A percentile compares a stretch with the other conserved stretches of the same genome.
phyloP scores from a whole-genome alignment of 2,797 vertebrate genomes.

The Myotis pilosus region DNA sequence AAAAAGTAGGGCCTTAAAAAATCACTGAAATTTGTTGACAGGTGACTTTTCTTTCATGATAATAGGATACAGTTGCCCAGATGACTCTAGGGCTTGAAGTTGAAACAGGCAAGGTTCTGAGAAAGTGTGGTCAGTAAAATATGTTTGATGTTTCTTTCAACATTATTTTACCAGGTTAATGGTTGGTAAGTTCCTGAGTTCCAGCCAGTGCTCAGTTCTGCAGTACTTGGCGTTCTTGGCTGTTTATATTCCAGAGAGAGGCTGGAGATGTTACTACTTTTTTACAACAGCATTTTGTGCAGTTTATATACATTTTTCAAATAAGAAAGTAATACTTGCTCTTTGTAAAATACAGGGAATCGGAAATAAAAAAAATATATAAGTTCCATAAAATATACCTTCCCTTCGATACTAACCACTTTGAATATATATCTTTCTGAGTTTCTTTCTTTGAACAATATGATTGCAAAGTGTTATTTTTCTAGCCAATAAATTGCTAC shows the following conservation, averaged over 20 bases:
- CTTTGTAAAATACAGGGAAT: constrained; percentile 30
- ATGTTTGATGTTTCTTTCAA: background rate
- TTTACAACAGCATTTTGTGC: background rate
- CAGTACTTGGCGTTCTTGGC: background rate
- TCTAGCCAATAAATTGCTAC: background rate
- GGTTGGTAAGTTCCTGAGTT: background rate
- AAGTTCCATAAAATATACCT: background rate
- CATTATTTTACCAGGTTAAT: background rate
- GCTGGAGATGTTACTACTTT: background rate
- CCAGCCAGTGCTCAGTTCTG: background rate
- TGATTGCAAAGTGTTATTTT: background rate
- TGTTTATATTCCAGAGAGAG: background rate
- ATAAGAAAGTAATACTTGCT: background rate
- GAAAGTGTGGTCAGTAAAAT: background rate
- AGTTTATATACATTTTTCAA: background rate
- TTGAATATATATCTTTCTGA: background rate
- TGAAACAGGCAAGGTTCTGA: background rate
- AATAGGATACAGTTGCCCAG: background rate
- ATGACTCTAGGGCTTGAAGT: background rate
- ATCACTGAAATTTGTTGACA: background rate
- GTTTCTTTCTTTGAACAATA: constrained; percentile 17
- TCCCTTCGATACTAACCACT: background rate
- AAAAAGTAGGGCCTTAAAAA: background rate
- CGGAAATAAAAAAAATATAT: constrained; percentile 15
- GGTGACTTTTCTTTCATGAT: background rate